Conservation (phyloP, 2,113 vertebrate genomes). For the Ursus arctos region DNA sequence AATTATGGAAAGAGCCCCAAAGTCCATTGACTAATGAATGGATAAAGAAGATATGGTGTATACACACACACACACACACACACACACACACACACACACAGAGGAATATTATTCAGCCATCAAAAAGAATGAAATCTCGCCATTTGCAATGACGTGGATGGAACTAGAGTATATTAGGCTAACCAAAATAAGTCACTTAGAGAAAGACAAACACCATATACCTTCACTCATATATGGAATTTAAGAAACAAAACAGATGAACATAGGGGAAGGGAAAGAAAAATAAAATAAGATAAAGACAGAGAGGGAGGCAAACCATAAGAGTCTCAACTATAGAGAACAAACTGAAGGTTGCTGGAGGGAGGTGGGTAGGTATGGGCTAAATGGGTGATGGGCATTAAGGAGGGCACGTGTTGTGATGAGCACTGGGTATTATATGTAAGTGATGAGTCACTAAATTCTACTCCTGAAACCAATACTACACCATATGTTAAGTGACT, state of each 20-base stretch:
- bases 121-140: neutral
- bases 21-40: neutral
- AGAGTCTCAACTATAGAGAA: neutral
- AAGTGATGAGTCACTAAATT: neutral
- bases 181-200: neutral
- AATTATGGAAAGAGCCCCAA: neutral
- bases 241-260: neutral
- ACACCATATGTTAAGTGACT: neutral
- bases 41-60: neutral
- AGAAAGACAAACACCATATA: neutral
- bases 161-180: neutral
- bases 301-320: neutral
- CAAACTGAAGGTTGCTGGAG: neutral
- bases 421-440: neutral
- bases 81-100: neutral
- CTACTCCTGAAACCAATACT: neutral
- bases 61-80: neutral
- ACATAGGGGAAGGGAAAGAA: neutral
- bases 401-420: neutral
- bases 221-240: neutral
- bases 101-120: neutral
- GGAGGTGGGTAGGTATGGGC: neutral
- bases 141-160: neutral
- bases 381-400: neutral
- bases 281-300: neutral